Evolutionary conservation across 2,113 vertebrate genomes (phyloP).

Genomic region (Gavia stellata): DNA sequence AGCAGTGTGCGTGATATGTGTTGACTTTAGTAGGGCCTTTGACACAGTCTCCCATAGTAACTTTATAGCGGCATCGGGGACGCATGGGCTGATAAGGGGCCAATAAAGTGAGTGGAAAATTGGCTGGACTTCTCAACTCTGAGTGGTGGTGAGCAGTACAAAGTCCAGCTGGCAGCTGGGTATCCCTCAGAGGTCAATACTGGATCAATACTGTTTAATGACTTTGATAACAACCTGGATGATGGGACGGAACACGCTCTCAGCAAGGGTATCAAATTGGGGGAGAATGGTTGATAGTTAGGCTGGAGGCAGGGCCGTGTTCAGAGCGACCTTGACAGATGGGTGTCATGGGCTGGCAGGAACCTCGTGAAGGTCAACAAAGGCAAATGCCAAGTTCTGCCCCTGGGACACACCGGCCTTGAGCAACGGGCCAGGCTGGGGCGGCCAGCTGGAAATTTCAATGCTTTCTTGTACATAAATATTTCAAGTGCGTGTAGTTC

Average conservation of each 20-base stretch:
- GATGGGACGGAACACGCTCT: neutral
- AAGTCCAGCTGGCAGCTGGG: neutral
- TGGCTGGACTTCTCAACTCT: neutral
- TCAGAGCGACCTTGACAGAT: neutral
- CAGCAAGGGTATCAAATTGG: too few species aligned
- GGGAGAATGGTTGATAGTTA: neutral
- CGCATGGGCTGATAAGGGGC: neutral
- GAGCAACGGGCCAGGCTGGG: neutral
- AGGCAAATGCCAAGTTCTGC: neutral
- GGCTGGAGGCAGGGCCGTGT: neutral
- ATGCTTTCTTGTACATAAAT: neutral
- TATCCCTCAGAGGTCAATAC: neutral
- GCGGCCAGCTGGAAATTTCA: neutral
- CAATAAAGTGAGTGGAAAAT: neutral
- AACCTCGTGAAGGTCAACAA: neutral
- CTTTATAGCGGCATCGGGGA: neutral
- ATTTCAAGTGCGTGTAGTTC: neutral
- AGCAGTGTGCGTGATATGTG: rapidly evolving
- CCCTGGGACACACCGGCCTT: neutral
- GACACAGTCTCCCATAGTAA: neutral
- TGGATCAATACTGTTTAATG: neutral
- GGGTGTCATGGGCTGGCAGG: neutral
- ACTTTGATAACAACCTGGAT: neutral
- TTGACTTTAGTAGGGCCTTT: neutral
- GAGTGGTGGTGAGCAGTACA: neutral